Evolutionary conservation across 2,888 invertebrate species (phyloP).

Genomic region (Phaonia tiefii): DNA sequence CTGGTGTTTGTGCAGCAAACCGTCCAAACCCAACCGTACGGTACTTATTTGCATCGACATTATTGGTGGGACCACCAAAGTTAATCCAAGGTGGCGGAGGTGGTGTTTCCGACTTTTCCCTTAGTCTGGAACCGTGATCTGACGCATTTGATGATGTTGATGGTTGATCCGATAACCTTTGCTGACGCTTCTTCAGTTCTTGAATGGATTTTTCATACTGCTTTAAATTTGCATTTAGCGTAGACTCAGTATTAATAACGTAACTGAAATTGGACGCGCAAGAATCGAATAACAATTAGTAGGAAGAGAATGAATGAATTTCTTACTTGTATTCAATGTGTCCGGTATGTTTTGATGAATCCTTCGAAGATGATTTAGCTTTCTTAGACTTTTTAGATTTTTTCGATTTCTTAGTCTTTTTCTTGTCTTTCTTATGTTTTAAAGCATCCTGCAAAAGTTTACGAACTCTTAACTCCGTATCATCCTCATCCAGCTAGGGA

Average conservation of each 20-base stretch:
- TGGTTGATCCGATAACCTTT: slow-evolving; percentile 46
- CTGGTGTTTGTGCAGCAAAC: neutral
- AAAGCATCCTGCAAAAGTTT: slow-evolving; percentile 91
- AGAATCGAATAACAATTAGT: neutral
- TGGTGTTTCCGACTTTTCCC: slow-evolving; percentile 69
- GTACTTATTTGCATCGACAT: slow-evolving; percentile 12
- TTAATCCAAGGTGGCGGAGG: slow-evolving; percentile 71
- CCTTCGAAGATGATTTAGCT: slow-evolving; percentile 77
- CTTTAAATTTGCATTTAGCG: slow-evolving; percentile 73
- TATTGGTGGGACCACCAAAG: slow-evolving; percentile 15
- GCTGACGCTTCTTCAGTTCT: slow-evolving; percentile 69
- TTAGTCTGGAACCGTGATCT: slow-evolving; percentile 22
- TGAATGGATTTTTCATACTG: slow-evolving; percentile 78
- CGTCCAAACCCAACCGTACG: neutral
- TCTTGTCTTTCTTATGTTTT: slow-evolving; percentile 84
- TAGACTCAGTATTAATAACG: slow-evolving; percentile 74
- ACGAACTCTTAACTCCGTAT: slow-evolving; percentile 93
- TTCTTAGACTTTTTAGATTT: slow-evolving; percentile 82
- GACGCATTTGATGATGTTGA: slow-evolving; percentile 58
- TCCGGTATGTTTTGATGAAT: slow-evolving; percentile 81
- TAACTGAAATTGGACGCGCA: slow-evolving; percentile 17
- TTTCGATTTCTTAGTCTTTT: slow-evolving; percentile 83
- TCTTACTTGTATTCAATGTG: slow-evolving; percentile 82
- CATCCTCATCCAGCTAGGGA: slow-evolving; percentile 85
- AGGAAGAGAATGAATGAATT: neutral